These are phyloP conservation scores for Pterophyllum scalare DNA, from an alignment of 2,113 vertebrate species.

Conservation along the genomic window DNA sequence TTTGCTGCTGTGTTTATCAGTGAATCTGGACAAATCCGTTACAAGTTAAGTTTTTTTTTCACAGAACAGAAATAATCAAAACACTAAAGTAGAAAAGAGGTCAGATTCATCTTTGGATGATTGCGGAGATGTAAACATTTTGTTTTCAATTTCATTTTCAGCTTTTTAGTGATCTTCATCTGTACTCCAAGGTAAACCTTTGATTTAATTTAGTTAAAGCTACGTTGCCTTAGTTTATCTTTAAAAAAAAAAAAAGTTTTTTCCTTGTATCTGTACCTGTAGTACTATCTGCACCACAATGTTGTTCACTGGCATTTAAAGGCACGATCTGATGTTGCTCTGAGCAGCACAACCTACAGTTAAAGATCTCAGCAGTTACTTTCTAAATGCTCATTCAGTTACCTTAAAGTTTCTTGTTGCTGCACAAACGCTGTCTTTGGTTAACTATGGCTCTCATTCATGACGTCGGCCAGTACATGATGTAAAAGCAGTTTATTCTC, in stretches of 20 bases:
- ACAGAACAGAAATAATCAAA: neutral
- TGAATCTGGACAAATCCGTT: constrained; percentile 7
- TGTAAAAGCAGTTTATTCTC: neutral
- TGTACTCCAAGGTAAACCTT: constrained; percentile 6
- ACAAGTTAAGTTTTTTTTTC: neutral
- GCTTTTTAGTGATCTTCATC: neutral
- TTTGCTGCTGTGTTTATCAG: constrained; percentile 1
- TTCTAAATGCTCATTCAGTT: neutral
- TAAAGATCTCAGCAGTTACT: neutral
- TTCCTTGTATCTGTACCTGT: neutral
- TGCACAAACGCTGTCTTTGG: neutral
- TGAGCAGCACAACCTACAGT: neutral
- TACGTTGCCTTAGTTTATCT: neutral
- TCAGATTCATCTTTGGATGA: neutral
- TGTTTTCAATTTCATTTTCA: constrained; percentile 13
- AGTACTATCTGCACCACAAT: neutral
- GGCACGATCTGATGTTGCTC: neutral
- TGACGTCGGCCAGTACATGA: neutral
- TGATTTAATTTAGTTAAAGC: constrained; percentile 12
- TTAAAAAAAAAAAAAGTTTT: neutral
- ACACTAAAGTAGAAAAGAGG: neutral
- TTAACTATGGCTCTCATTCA: neutral
- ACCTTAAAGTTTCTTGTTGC: neutral
- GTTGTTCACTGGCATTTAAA: neutral
- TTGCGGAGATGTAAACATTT: constrained; percentile 22